phyloP scores from a whole-genome alignment of 2,797 vertebrate species.

The Cossypha polioptera region DNA sequence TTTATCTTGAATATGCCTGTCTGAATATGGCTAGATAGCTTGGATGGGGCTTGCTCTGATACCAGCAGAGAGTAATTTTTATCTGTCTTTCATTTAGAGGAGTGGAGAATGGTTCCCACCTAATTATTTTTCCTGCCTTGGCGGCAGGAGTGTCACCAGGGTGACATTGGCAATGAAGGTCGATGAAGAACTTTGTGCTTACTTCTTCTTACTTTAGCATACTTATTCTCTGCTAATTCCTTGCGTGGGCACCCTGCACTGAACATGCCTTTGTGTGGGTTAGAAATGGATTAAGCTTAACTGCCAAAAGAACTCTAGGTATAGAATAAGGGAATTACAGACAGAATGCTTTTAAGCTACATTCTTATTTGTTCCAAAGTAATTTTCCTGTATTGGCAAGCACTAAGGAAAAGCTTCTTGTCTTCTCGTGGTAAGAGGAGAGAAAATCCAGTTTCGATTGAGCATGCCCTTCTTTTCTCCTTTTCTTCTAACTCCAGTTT shows the following conservation, averaged over 20 bases:
- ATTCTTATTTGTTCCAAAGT: slow-evolving; percentile 38
- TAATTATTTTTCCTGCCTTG: neutral
- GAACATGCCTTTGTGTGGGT: slow-evolving; percentile 41
- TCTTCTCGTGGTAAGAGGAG: neutral
- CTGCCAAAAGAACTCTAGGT: neutral
- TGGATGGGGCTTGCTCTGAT: neutral
- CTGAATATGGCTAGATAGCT: neutral
- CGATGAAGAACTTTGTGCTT: slow-evolving; percentile 20
- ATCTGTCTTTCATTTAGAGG: neutral
- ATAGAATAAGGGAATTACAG: slow-evolving; percentile 32
- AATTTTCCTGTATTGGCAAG: slow-evolving; percentile 27
- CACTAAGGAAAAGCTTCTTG: slow-evolving; percentile 20
- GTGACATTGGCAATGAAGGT: neutral
- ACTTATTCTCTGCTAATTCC: slow-evolving; percentile 39
- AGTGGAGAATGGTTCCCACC: neutral
- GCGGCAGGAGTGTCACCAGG: neutral
- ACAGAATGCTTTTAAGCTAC: slow-evolving; percentile 13
- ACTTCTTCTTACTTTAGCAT: slow-evolving; percentile 19
- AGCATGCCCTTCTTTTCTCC: slow-evolving; percentile 28
- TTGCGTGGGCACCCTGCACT: slow-evolving; percentile 22
- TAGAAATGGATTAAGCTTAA: slow-evolving; percentile 51
- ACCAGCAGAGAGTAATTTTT: neutral
- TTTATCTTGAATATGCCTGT: neutral
- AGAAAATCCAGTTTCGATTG: slow-evolving; percentile 20
- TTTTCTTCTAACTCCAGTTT: slow-evolving; percentile 54